These are phyloP conservation scores for Euglossa dilemma DNA, from an alignment of 1,140 invertebrate species.

Conservation along the genomic window DNA sequence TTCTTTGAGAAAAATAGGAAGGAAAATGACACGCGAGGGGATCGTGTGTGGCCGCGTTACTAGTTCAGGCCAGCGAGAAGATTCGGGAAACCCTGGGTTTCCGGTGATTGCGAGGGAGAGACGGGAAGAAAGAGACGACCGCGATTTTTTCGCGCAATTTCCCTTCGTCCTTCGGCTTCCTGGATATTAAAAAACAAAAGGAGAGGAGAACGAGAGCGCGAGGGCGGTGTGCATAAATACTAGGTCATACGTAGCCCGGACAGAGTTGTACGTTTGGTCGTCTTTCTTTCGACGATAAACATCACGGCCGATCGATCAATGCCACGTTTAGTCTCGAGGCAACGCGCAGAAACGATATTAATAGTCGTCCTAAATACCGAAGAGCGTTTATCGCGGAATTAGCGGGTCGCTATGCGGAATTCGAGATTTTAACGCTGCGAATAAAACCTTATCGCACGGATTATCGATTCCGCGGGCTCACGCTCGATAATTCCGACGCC, in stretches of 20 bases:
- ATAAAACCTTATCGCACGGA: not conserved
- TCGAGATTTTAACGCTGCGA: not conserved
- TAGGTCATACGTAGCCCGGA: slow-evolving; percentile 16
- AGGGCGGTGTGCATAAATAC: slow-evolving; percentile 4
- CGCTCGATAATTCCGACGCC: slow-evolving; percentile 3
- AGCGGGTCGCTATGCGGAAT: slow-evolving; percentile 16
- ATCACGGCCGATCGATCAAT: slow-evolving; percentile 42
- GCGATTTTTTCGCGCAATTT: slow-evolving; percentile 5
- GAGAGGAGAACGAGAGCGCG: not conserved
- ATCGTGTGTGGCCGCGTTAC: not conserved
- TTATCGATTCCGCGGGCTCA: not conserved
- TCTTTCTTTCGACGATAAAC: slow-evolving; percentile 33
- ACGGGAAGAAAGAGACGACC: not conserved
- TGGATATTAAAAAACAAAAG: not conserved
- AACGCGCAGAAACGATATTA: slow-evolving; percentile 36
- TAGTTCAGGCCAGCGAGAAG: not conserved
- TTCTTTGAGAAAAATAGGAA: not conserved
- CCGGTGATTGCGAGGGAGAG: not conserved
- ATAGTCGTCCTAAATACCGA: slow-evolving; percentile 32
- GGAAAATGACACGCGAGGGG: not conserved
- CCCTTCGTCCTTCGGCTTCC: not conserved
- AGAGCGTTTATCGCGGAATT: slow-evolving; percentile 41
- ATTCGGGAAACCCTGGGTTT: not conserved
- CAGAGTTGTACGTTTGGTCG: not conserved
- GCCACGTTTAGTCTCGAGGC: slow-evolving; percentile 27